Base-by-base conservation (phyloP, 2,888 invertebrate genomes). In the Mythimna albipuncta region DNA sequence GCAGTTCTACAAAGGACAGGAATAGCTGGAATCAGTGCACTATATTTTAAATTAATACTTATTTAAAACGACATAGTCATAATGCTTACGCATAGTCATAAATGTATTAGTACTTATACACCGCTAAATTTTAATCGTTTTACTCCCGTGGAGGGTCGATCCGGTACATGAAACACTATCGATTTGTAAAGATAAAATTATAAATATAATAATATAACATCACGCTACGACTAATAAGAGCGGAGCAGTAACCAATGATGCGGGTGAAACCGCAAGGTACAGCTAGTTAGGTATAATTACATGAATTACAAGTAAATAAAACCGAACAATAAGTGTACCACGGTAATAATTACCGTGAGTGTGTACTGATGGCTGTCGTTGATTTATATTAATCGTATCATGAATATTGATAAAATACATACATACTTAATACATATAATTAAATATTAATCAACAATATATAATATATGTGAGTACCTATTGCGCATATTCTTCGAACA, bases 361-460 rank as follows among this genome's bases (percentile, higher is more conserved):
- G 26, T 26, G 26, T 26, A 26, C 2, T 21, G 44, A 44, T 58
- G 62, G 21, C 3, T 52, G 50, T 26, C 32, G 50, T 38, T 58
- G 7, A 21, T 16, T 32, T 10, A 38, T 10, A 38, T 59, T 47
- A 47, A 35, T 61, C n/a, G 21, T 52, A 10, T 64, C 58, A 72
- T 79, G 63, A 38, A 72, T 75, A 79, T 75, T 47, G 69, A 77
- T 47, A 47, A 16, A 63, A 21, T 32, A 32, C 6, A 52, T 11
- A 59, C 13, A 6, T n/a, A 38, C 2, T 6, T 13, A 54, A 21
- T 21, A 11, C 26, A 19, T 35, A 19, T 57, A 32, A 6, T 55
- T 6, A 47, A 54, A 16, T 21, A 77, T 62, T 1, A 63, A 63
- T 58, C 19, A 44, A 52, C 50, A 52, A 58, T 62, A 21, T 62